These are phyloP conservation scores for Drosophila serrata DNA, from an alignment of 1,140 invertebrate genomes.

Conservation along the genomic window DNA sequence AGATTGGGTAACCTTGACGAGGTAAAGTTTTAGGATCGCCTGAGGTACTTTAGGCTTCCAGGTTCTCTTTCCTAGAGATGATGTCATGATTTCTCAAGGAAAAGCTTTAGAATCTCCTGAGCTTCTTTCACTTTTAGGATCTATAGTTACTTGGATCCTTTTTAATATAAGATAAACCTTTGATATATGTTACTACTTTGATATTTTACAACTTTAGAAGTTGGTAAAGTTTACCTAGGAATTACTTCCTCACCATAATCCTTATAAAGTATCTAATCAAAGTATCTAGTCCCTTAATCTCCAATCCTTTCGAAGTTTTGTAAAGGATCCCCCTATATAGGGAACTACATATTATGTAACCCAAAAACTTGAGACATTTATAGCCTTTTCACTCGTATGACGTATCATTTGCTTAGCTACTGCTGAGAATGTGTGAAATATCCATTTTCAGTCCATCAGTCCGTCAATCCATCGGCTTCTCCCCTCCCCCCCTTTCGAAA, in stretches of 20 bases:
- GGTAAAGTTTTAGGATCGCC: no score
- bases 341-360: background rate
- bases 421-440: constrained; percentile 45
- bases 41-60: background rate
- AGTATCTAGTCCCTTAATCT: background rate
- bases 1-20: background rate
- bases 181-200: no score
- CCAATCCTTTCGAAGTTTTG: background rate
- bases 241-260: no score
- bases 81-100: background rate
- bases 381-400: constrained; percentile 1
- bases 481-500: background rate
- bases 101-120: background rate
- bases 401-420: constrained; percentile 25
- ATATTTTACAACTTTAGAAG: background rate
- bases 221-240: background rate
- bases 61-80: background rate
- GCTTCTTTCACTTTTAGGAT: background rate
- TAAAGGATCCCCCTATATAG: background rate
- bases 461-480: background rate
- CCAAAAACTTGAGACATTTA: background rate
- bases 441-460: constrained; percentile 30
- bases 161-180: no score
- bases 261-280: background rate
- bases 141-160: background rate